Evolutionary conservation across 2,113 vertebrate species (phyloP).

Genomic region (Harpagus bidentatus): DNA sequence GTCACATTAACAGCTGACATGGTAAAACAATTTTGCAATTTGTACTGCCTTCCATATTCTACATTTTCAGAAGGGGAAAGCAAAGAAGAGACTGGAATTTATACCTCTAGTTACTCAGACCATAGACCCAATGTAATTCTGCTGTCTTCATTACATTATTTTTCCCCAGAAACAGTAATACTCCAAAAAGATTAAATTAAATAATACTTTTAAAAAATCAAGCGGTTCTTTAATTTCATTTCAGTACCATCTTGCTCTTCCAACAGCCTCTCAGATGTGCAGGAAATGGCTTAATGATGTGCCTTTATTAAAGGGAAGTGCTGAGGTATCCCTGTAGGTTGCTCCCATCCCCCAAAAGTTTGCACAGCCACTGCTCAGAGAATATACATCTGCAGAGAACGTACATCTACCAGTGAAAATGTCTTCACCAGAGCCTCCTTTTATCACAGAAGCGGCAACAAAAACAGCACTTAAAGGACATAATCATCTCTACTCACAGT

Average conservation of each 20-base stretch:
- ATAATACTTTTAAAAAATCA: constrained; percentile 19
- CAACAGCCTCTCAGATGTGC: constrained; percentile 42
- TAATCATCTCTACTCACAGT: constrained; percentile 28
- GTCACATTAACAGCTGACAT: background rate
- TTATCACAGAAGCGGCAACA: background rate
- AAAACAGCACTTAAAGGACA: constrained; percentile 43
- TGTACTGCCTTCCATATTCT: background rate
- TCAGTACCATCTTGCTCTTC: constrained; percentile 38
- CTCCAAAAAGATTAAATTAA: constrained; percentile 64
- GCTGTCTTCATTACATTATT: constrained; percentile 54
- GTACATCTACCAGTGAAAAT: background rate
- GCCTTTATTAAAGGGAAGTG: constrained; percentile 28
- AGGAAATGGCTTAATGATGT: constrained; percentile 44
- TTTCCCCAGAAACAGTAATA: constrained; percentile 37
- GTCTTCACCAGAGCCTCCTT: background rate
- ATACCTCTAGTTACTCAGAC: constrained; percentile 28
- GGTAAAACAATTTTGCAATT: background rate
- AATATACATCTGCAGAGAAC: background rate
- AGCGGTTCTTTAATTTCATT: constrained; percentile 63
- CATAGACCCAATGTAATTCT: constrained; percentile 17
- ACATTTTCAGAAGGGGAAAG: background rate
- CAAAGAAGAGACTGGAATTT: background rate
- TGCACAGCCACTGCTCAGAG: background rate
- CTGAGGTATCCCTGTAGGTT: background rate
- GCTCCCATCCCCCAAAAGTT: constrained; percentile 12